These are phyloP conservation scores for Nebria brevicollis DNA, from an alignment of 2,888 invertebrate genomes.

Conservation along the genomic window DNA sequence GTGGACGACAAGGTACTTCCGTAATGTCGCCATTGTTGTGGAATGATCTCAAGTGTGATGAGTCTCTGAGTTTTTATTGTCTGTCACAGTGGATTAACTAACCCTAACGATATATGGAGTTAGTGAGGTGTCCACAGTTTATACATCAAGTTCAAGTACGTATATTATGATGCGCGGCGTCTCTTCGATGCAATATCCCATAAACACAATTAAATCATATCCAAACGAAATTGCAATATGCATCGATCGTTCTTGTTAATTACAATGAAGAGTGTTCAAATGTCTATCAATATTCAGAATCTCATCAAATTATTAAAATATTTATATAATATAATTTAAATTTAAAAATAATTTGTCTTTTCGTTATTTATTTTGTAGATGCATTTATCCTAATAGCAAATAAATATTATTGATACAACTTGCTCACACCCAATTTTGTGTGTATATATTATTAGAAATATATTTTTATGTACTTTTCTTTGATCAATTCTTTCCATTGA, in stretches of 20 bases:
- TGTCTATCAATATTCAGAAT: not conserved
- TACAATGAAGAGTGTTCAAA: not conserved
- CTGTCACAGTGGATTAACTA: constrained; percentile 53
- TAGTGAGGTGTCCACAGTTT: constrained; percentile 2
- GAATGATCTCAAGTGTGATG: constrained; percentile 45
- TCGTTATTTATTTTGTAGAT: too few relatives aligned
- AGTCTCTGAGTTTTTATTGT: constrained; percentile 36
- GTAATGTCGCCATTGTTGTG: constrained; percentile 25
- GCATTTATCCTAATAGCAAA: too few relatives aligned
- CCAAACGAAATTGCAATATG: not conserved
- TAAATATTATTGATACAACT: too few relatives aligned
- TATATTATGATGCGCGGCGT: not conserved
- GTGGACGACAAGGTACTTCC: not conserved
- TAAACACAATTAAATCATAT: not conserved
- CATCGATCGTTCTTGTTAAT: not conserved
- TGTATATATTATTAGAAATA: not conserved
- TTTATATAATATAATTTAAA: too few relatives aligned
- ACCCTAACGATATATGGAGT: constrained; percentile 56
- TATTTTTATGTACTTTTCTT: not conserved
- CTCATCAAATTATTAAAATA: not conserved
- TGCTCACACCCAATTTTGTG: too few relatives aligned
- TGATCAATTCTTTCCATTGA: not conserved
- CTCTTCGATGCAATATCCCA: not conserved
- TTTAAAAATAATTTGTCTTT: too few relatives aligned
- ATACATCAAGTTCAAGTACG: not conserved